phyloP scores from a whole-genome alignment of 2,888 invertebrate species.

The Acleris holmiana region DNA sequence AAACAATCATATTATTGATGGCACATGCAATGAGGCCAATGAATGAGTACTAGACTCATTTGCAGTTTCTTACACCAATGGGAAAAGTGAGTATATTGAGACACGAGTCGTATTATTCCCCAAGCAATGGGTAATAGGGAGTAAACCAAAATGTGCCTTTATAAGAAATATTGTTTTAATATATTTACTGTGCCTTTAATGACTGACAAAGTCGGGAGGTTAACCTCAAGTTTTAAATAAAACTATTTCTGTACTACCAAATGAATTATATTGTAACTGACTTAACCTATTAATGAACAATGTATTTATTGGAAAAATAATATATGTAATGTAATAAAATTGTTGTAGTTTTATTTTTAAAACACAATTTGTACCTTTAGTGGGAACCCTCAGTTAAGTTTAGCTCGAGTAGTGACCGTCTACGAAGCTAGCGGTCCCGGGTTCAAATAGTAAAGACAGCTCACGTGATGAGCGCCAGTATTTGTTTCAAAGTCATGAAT shows the following conservation, averaged over 20 bases:
- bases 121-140: not conserved
- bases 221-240: constrained; percentile 2
- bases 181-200: constrained; percentile 4
- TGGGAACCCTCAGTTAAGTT: not conserved
- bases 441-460: too few species aligned
- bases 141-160: constrained; percentile 26
- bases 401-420: too few species aligned
- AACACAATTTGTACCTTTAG: not conserved
- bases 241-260: constrained; percentile 23
- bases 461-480: too few species aligned
- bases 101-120: too few species aligned
- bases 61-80: too few species aligned
- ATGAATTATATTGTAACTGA: constrained; percentile 21
- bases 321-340: constrained; percentile 19
- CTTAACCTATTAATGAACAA: constrained; percentile 12
- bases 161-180: constrained; percentile 3
- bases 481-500: too few species aligned
- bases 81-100: too few species aligned
- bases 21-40: too few species aligned
- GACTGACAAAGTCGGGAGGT: too few species aligned
- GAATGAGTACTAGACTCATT: too few species aligned
- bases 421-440: too few species aligned
- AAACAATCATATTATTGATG: too few species aligned
- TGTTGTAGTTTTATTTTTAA: constrained; percentile 7
- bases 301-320: constrained; percentile 15